Evolutionary conservation across 2,113 vertebrate species (phyloP).

Genomic region (Myrmophylax atrothorax): DNA sequence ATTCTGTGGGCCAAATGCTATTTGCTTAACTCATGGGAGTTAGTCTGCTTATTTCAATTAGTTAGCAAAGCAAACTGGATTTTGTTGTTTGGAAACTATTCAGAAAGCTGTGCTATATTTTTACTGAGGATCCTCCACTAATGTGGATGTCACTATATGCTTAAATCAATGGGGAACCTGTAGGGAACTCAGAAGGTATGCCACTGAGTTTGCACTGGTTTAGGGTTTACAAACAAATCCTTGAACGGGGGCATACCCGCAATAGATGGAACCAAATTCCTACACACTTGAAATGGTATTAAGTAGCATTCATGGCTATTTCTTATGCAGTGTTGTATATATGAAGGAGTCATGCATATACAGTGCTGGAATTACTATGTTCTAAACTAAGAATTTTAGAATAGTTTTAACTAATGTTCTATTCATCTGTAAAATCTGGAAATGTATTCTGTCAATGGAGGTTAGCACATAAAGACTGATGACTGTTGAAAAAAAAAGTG

Average conservation of each 20-base stretch:
- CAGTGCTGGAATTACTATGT: background rate
- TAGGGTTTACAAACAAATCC: background rate
- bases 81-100: background rate
- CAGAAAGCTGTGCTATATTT: background rate
- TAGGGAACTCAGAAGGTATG: background rate
- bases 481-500: background rate
- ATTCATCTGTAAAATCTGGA: slow-evolving; percentile 32
- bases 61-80: background rate
- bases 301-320: background rate
- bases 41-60: background rate
- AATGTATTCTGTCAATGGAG: slow-evolving; percentile 11
- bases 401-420: slow-evolving; percentile 4
- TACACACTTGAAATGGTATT: background rate
- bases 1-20: background rate
- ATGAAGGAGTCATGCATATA: background rate
- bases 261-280: background rate
- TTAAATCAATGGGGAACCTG: background rate
- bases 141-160: background rate
- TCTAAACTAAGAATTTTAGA: background rate
- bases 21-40: background rate
- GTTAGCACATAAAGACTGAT: slow-evolving; percentile 32
- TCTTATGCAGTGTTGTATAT: background rate
- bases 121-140: background rate
- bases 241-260: background rate
- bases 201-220: background rate